Evolutionary conservation across 2,797 vertebrate species (phyloP).

Genomic region (Lacerta agilis): DNA sequence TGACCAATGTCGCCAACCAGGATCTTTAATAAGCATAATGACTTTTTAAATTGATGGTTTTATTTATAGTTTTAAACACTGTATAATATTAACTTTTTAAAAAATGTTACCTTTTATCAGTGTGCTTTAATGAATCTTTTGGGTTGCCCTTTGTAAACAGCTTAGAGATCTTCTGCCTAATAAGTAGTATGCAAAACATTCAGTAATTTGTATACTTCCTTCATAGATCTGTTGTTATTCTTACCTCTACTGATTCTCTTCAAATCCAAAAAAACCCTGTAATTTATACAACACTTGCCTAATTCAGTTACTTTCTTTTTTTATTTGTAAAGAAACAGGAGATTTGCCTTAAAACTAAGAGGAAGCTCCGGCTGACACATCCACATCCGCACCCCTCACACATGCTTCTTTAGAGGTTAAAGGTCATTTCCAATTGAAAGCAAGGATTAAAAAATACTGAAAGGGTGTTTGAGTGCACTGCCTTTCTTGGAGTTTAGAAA

Average conservation of each 20-base stretch:
- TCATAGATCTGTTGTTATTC: neutral
- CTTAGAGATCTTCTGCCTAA: too few relatives aligned
- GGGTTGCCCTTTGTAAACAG: too few relatives aligned
- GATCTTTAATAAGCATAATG: neutral
- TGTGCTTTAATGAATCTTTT: too few relatives aligned
- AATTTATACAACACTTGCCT: neutral
- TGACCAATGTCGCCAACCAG: neutral
- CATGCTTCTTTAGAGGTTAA: constrained; percentile 9
- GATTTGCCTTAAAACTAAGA: neutral
- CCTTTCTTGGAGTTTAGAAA: constrained; percentile 4
- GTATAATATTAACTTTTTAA: too few relatives aligned
- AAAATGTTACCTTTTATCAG: too few relatives aligned
- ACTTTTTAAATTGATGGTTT: neutral
- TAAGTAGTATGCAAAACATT: neutral
- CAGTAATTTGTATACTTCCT: neutral
- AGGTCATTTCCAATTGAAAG: constrained; percentile 18
- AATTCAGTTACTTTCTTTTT: neutral
- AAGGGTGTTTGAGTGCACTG: neutral
- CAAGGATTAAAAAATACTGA: neutral
- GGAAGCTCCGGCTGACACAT: neutral
- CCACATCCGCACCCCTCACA: too few relatives aligned
- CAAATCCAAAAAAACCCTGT: neutral
- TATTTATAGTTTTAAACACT: too few relatives aligned
- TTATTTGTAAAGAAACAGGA: neutral
- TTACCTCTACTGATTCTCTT: neutral